These are phyloP conservation scores for Myopa testacea DNA, from an alignment of 2,888 invertebrate genomes.

Conservation along the genomic window DNA sequence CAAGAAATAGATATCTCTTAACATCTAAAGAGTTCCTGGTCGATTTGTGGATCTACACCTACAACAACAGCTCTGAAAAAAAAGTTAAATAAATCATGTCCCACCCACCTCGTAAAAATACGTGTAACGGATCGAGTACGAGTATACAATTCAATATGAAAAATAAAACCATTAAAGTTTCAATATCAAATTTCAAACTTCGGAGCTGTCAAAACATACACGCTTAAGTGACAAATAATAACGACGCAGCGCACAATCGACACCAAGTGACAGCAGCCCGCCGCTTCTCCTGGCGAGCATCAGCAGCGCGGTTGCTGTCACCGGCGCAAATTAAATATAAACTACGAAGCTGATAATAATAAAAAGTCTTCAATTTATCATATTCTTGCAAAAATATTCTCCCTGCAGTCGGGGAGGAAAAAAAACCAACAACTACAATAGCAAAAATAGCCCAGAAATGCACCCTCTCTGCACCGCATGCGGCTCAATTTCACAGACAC, in stretches of 20 bases:
- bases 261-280: slow-evolving; percentile 8
- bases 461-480: slow-evolving; percentile 11
- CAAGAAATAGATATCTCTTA: too few relatives aligned
- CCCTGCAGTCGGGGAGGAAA: background rate
- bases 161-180: slow-evolving; percentile 39
- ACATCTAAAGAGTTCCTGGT: too few relatives aligned
- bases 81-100: background rate
- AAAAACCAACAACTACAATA: slow-evolving; percentile 38
- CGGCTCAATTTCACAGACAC: slow-evolving; percentile 8
- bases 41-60: too few relatives aligned
- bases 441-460: background rate
- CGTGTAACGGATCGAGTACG: background rate
- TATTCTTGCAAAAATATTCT: slow-evolving; percentile 36
- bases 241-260: slow-evolving; percentile 26
- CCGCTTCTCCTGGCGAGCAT: background rate
- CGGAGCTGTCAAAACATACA: slow-evolving; percentile 53
- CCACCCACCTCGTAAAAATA: background rate
- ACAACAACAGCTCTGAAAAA: too few relatives aligned
- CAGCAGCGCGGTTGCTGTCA: background rate
- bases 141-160: background rate
- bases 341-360: slow-evolving; percentile 21
- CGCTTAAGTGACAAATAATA: slow-evolving; percentile 47
- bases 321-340: slow-evolving; percentile 18
- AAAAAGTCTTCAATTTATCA: slow-evolving; percentile 44
- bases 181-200: slow-evolving; percentile 51